Percentiles rank a stretch among this genome's conserved stretches.
Evolutionary conservation across 2,888 invertebrate genomes (phyloP).

Genomic region (Acrobasis suavella): DNA sequence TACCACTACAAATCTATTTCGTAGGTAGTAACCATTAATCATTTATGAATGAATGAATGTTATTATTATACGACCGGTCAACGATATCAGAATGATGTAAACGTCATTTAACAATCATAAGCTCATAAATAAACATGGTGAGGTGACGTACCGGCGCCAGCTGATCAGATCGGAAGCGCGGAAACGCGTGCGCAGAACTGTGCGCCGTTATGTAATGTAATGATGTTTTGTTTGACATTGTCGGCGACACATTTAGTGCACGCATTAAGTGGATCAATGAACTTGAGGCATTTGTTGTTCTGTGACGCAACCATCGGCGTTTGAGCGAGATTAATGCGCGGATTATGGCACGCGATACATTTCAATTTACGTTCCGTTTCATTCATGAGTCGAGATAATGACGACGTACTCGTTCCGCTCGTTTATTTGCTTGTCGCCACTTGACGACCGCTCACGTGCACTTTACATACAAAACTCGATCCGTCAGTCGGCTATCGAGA

Average conservation of each 20-base stretch:
- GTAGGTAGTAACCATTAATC: conserved; percentile 78
- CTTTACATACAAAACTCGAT: conserved; percentile 50
- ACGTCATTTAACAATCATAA: conserved; percentile 81
- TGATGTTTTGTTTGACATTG: conserved; percentile 81
- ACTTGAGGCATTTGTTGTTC: conserved; percentile 77
- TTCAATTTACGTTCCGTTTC: conserved; percentile 81
- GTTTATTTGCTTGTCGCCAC: conserved; percentile 62
- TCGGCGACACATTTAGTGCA: conserved; percentile 78
- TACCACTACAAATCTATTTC: conserved; percentile 75
- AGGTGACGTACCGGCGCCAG: conserved; percentile 62
- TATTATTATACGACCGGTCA: conserved; percentile 76
- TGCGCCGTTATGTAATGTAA: conserved; percentile 72
- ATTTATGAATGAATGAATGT: conserved; percentile 76
- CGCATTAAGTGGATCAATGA: conserved; percentile 81
- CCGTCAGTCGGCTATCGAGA: conserved; percentile 34
- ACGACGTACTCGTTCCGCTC: conserved; percentile 67
- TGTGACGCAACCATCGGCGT: conserved; percentile 78
- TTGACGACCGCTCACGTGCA: conserved; percentile 47
- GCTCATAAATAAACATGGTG: conserved; percentile 79
- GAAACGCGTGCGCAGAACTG: conserved; percentile 54
- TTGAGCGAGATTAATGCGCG: conserved; percentile 81
- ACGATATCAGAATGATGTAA: conserved; percentile 75
- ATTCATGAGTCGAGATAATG: conserved; percentile 79
- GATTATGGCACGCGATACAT: conserved; percentile 82
- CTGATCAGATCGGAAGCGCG: conserved; percentile 39